These are phyloP conservation scores for Condylura cristata DNA, from an alignment of 2,113 vertebrate genomes.

Conservation along the genomic window DNA sequence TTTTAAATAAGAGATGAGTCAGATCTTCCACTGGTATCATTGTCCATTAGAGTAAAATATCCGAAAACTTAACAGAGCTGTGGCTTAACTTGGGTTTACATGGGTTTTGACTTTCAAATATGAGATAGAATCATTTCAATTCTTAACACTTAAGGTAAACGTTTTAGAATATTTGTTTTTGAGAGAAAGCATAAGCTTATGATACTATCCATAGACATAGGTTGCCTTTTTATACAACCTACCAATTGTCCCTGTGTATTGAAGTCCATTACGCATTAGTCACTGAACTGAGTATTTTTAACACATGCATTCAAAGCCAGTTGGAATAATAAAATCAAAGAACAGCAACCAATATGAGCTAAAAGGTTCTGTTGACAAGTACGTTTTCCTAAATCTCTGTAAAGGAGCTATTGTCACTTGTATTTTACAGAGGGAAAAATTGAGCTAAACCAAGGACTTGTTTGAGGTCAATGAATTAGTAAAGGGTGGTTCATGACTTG, in stretches of 20 bases:
- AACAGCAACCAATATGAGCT: neutral
- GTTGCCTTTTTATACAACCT: neutral
- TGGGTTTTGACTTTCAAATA: neutral
- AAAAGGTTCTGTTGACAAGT: neutral
- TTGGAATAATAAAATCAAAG: neutral
- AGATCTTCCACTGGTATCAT: slow-evolving; percentile 50
- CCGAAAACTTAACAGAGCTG: neutral
- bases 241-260: neutral
- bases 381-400: slow-evolving; percentile 15
- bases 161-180: neutral
- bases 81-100: neutral
- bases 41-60: neutral
- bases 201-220: neutral
- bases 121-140: neutral
- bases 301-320: slow-evolving; percentile 19
- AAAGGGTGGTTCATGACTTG: neutral
- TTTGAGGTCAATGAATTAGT: neutral
- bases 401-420: neutral
- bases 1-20: slow-evolving; percentile 55
- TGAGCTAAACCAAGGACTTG: neutral
- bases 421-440: neutral
- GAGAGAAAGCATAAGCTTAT: slow-evolving; percentile 1
- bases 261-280: neutral
- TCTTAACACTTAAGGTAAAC: neutral
- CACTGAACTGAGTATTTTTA: slow-evolving; percentile 1